These are phyloP conservation scores for Illadopsis cleaveri DNA, from an alignment of 2,113 vertebrate genomes.

Conservation along the genomic window DNA sequence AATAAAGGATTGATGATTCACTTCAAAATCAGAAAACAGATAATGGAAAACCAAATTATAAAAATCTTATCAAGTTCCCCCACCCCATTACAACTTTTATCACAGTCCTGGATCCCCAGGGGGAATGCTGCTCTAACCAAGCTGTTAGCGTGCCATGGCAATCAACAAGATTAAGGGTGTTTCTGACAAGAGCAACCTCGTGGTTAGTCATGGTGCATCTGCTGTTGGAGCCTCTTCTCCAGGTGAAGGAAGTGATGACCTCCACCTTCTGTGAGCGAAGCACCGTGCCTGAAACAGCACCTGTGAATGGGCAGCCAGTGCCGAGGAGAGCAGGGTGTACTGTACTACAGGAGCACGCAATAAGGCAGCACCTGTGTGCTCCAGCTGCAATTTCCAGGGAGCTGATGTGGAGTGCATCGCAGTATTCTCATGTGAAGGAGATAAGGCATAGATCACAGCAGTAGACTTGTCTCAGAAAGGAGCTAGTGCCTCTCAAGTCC, in stretches of 20 bases:
- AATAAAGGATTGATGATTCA: not conserved
- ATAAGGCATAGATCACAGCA: not conserved
- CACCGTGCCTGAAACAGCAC: not conserved
- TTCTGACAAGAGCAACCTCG: not conserved
- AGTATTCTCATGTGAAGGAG: not conserved
- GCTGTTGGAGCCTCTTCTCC: not conserved
- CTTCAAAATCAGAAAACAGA: conserved; percentile 19
- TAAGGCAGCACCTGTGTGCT: not conserved
- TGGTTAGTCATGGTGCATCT: not conserved
- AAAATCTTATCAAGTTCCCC: not conserved
- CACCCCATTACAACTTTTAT: not conserved
- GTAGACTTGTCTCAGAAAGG: not conserved
- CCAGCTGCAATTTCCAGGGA: not conserved
- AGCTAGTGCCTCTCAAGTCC: accelerated
- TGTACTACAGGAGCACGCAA: accelerated
- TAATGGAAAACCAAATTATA: conserved; percentile 27
- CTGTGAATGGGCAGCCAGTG: not conserved
- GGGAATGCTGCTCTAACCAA: not conserved
- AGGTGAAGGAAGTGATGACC: not conserved
- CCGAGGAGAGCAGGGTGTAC: not conserved
- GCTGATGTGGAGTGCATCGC: accelerated
- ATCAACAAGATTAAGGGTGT: conserved; percentile 26
- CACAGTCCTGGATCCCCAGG: not conserved
- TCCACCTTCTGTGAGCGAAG: not conserved
- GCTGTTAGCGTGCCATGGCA: not conserved